A percentile compares a stretch with the other conserved stretches of the same genome.
Conservation (phyloP, 2,797 vertebrate genomes). For the Chelonia mydas region DNA sequence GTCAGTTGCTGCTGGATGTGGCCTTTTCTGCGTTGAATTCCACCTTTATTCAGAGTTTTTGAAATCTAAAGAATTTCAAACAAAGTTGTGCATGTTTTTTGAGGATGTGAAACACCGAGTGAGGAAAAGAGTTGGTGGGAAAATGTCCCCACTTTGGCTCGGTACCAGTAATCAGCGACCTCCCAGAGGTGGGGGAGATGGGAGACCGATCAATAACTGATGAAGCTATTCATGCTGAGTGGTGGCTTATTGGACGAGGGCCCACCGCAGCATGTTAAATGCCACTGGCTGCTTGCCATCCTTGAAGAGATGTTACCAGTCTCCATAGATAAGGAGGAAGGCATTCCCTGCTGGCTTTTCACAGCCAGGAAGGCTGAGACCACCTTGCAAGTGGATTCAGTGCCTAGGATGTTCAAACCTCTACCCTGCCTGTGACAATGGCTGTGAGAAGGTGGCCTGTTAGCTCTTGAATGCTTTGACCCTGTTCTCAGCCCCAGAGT, state of each 20-base stretch:
- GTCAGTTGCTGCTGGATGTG: neutral
- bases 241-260: constrained; percentile 8
- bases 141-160: neutral
- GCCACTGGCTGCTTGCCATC: neutral
- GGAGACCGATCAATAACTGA: neutral
- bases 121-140: neutral
- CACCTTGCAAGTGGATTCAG: neutral
- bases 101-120: neutral
- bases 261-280: neutral
- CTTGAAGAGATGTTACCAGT: neutral
- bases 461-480: neutral
- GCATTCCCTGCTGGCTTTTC: constrained; percentile 21
- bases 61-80: neutral
- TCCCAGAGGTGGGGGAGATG: neutral
- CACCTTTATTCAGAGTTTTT: neutral
- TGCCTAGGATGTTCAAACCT: neutral
- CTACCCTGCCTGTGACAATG: neutral
- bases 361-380: neutral
- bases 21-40: neutral
- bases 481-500: neutral
- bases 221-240: neutral
- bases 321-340: neutral
- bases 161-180: neutral
- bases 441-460: neutral
- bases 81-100: neutral